Evolutionary conservation across 2,888 invertebrate genomes (phyloP), one percentile per base, ranked within the genome.

Genomic region (Cheilosia pagana): DNA sequence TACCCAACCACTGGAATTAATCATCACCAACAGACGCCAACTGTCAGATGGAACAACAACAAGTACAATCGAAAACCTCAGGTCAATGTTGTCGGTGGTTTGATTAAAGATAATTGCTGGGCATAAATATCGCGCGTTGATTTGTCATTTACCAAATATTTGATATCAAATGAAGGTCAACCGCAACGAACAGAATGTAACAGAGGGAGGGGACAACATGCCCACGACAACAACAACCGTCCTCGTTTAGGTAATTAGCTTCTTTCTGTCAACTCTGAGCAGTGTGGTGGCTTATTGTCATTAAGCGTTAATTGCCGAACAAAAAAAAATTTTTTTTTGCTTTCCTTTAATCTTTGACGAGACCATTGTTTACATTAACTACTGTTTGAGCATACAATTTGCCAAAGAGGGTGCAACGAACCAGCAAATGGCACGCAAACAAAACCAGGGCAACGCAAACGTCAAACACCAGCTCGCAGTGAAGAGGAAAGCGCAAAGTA

Each of bases 361-460:
- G 8, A 39, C 52, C 52, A 79, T 79, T 72, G 72, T 72, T 59
- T 65, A 55, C 45, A 67, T 74, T 45, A 12, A 35, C 35, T 35
- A 39, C 28, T 59, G 53, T 74, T 65, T 67, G 25, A 35, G 53
- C 72, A 60, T 60, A 45, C 10, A 57, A 65, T 41, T 71, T 19
- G 57, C 65, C 41, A 63, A 57, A 45, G 2, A 57, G 52, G 71
- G 81, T 65, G 77, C 81, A 81, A 77, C 71, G 65, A 81, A 77
- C 81, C 59, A 65, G 41, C 45, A 65, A 72, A 23, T 5, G 23
- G 71, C 63, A 63, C 53, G 39, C 31, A 21, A 28, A 25, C 68
- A 62, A 50, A 50, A 45, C 71, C 77, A 77, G 77, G 82, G 77
- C 60, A 82, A 67, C 62, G 57, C 21, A 71, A 81, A 65, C 59